phyloP scores from a whole-genome alignment of 2,113 vertebrate species.

The Semnopithecus entellus region DNA sequence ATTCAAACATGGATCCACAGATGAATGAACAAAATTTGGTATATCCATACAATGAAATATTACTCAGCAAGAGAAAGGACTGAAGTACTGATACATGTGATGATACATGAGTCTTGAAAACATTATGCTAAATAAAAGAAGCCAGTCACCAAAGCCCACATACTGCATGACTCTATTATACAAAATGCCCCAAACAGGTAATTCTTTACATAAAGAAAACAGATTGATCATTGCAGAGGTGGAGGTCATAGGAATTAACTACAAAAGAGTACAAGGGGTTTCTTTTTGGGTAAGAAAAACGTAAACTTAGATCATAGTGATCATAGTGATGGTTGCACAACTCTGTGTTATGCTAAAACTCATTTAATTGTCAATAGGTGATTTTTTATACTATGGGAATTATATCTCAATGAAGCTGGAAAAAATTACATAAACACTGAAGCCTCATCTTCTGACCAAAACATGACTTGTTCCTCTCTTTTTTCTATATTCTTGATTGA shows the following conservation, averaged over 20 bases:
- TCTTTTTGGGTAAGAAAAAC: not conserved
- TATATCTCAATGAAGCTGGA: not conserved
- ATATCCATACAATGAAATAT: not conserved
- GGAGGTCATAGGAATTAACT: not conserved
- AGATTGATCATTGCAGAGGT: not conserved
- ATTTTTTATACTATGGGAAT: conserved; percentile 11
- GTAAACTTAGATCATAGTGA: not conserved
- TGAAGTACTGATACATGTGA: not conserved
- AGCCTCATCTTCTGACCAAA: not conserved
- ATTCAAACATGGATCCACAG: not conserved
- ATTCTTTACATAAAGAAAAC: not conserved
- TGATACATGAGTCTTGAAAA: not conserved
- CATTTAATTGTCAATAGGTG: not conserved
- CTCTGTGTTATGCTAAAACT: not conserved
- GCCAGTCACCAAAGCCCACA: not conserved
- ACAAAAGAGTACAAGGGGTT: not conserved
- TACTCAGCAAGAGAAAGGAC: not conserved
- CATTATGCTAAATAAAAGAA: not conserved
- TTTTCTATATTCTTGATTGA: not conserved
- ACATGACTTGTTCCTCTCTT: not conserved
- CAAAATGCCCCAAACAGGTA: not conserved
- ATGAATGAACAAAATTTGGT: not conserved
- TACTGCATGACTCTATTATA: not conserved
- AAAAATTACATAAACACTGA: not conserved
- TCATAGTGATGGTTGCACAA: not conserved